Base-by-base conservation (phyloP, 1,140 invertebrate genomes). In the Aphelenchoides fujianensis region DNA sequence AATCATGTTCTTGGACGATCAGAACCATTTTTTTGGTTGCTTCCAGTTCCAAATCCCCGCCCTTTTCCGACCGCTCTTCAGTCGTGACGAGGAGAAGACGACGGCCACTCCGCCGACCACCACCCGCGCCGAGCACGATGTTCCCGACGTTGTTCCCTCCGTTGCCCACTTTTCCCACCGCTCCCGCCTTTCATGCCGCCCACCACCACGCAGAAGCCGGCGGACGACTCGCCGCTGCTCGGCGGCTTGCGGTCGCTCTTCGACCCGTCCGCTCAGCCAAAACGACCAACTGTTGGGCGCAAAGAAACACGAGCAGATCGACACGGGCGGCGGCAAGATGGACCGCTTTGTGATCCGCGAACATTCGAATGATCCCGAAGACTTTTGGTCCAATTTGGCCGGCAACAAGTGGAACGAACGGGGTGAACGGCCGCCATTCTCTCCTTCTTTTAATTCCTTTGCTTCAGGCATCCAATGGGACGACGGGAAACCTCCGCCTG, bases 381-480 rank as follows among this genome's bases (percentile, higher is more conserved):
- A 74, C 63, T 55, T 59, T 48, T 79, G 31, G 32, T 78, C 41
- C 23, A 64, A 48, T 23, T 19, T 74, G 32, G 72, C 35, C 3
- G 69, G 36, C 34, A 72, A 70, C 34, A 76, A 77, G 48, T 77
- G 79, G 74, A 76, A 76, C 36, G 76, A 77, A 48, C 9, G 55
- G 34, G 74, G 74, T 79, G 72, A n/a, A n/a, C n/a, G n/a, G n/a
- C n/a, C n/a, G n/a, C n/a, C n/a, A n/a, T n/a, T n/a, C n/a, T n/a
- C n/a, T n/a, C n/a, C n/a, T n/a, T n/a, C n/a, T n/a, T n/a, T n/a
- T n/a, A n/a, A n/a, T n/a, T n/a, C 16, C 37, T 28, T 5, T 57
- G 16, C 30, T 78, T 37, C 30, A 78, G 75, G 76, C 30, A 62
- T 78, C 16, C 68, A 79, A 72, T 78, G 77, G 77, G 63, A 80